Conservation (phyloP, 2,888 invertebrate species). For the Tuberolachnus salignus region DNA sequence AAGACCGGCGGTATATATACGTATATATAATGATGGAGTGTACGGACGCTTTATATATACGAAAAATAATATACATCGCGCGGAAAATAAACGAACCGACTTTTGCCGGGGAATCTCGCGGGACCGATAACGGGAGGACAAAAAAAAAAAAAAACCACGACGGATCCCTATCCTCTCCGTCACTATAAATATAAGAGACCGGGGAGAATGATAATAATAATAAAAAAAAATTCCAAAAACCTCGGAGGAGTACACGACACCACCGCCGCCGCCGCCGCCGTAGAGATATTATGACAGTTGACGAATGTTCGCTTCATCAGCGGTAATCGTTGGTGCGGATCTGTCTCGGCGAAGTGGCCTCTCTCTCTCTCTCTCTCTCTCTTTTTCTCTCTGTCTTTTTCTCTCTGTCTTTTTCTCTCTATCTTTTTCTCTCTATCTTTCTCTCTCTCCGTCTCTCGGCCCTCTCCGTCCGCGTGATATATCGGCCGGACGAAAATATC, state of each 20-base stretch:
- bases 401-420: no score
- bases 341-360: conserved; percentile 13
- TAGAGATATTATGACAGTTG: conserved; percentile 43
- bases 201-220: background rate
- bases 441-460: background rate
- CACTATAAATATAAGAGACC: background rate
- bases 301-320: conserved; percentile 55
- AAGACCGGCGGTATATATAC: no score
- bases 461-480: conserved; percentile 29
- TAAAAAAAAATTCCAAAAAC: background rate
- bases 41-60: background rate
- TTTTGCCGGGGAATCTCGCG: conserved; percentile 21
- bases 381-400: background rate
- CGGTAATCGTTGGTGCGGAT: conserved; percentile 51
- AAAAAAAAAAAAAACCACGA: conserved; percentile 31
- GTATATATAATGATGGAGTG: no score
- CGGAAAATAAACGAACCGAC: conserved; percentile 35
- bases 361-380: background rate
- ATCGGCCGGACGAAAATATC: conserved; percentile 46
- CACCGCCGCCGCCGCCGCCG: background rate
- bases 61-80: conserved; percentile 2
- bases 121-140: conserved; percentile 49
- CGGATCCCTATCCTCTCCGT: background rate
- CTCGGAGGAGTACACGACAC: conserved; percentile 9
- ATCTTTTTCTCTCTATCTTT: no score